phyloP scores from a whole-genome alignment of 2,888 invertebrate genomes.

The Ypsolopha scabrella region DNA sequence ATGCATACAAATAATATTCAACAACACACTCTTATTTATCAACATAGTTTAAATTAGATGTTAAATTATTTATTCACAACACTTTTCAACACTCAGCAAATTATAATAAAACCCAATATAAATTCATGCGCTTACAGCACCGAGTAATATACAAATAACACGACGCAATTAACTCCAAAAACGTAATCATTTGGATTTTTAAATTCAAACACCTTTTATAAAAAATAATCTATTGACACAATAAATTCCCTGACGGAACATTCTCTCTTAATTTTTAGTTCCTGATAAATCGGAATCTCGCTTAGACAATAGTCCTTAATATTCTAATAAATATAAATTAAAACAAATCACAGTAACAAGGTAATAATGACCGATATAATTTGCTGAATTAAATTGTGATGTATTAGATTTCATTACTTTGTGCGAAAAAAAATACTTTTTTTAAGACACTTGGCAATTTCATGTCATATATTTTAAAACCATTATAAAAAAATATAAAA shows the following conservation, averaged over 20 bases:
- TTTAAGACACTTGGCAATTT: no score
- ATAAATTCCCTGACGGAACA: not conserved
- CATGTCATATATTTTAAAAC: no score
- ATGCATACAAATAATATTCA: constrained; percentile 24
- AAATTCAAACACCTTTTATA: not conserved
- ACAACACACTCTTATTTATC: constrained; percentile 21
- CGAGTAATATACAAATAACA: constrained; percentile 37
- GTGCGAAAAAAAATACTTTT: not conserved
- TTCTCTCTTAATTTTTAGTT: constrained; percentile 20
- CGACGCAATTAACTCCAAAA: constrained; percentile 31
- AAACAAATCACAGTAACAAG: constrained; percentile 64
- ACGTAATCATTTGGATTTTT: constrained; percentile 9
- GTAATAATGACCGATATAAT: constrained; percentile 37
- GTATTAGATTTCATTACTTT: constrained; percentile 12
- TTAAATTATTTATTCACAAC: constrained; percentile 44
- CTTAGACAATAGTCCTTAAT: constrained; percentile 23
- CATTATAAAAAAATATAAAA: no score
- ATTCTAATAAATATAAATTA: constrained; percentile 26
- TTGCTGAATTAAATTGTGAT: constrained; percentile 37
- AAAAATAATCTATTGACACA: constrained; percentile 6
- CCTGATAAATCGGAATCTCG: constrained; percentile 34
- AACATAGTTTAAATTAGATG: constrained; percentile 28
- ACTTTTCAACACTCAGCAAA: constrained; percentile 42
- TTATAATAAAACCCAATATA: constrained; percentile 43
- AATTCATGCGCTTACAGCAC: constrained; percentile 63